These are phyloP conservation scores for Callipepla californica DNA, from an alignment of 2,113 vertebrate species.

Conservation along the genomic window DNA sequence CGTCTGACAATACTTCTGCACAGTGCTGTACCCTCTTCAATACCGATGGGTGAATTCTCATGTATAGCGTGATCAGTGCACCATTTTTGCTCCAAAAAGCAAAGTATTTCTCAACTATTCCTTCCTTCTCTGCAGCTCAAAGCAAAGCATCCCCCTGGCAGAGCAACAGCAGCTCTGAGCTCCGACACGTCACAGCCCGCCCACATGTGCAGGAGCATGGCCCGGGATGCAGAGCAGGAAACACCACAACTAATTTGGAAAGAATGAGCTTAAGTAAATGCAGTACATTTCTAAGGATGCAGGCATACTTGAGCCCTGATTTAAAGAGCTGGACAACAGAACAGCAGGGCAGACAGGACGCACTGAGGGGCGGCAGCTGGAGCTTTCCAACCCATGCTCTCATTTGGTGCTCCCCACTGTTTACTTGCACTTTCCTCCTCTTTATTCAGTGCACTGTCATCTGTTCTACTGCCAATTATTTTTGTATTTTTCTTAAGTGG, in stretches of 20 bases:
- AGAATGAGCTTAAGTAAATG: neutral
- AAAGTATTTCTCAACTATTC: neutral
- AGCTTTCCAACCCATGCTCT: neutral
- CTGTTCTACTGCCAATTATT: slow-evolving; percentile 34
- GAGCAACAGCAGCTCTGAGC: neutral
- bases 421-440: slow-evolving; percentile 19
- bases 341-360: neutral
- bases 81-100: neutral
- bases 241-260: neutral
- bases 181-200: neutral
- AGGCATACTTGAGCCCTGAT: neutral
- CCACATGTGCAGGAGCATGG: fast-evolving
- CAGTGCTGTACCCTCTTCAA: neutral
- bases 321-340: neutral
- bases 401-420: neutral
- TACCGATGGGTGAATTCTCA: neutral
- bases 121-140: neutral
- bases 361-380: fast-evolving
- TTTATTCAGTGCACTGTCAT: neutral
- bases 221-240: neutral
- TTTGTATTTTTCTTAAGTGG: neutral
- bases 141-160: neutral
- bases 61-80: neutral
- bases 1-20: neutral
- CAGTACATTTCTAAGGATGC: neutral